Percentiles rank a stretch among this genome's conserved stretches.
Evolutionary conservation across 2,113 vertebrate species (phyloP).

Genomic region (Saguinus imperator): DNA sequence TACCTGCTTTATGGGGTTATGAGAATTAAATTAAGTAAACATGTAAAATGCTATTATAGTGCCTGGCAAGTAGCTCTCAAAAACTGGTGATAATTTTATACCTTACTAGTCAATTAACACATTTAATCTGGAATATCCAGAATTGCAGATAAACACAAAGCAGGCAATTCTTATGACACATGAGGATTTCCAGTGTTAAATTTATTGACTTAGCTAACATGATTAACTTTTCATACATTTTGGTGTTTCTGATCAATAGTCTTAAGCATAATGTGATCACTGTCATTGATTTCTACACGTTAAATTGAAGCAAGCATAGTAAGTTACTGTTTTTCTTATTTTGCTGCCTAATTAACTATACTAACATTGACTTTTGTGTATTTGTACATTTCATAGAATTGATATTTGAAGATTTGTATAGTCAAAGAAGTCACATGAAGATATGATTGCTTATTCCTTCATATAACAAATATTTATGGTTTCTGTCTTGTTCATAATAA

Average conservation of each 20-base stretch:
- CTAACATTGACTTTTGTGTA: neutral
- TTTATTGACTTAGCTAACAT: neutral
- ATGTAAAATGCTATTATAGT: neutral
- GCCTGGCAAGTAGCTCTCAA: neutral
- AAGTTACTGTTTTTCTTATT: conserved; percentile 1
- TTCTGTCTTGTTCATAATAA: neutral
- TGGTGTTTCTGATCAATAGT: neutral
- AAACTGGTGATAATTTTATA: neutral
- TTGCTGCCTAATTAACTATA: neutral
- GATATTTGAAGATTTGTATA: neutral
- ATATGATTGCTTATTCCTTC: neutral
- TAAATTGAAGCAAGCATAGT: neutral
- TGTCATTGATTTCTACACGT: neutral
- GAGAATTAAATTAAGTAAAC: conserved; percentile 12
- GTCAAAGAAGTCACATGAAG: conserved; percentile 27
- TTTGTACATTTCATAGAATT: neutral
- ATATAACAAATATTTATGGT: neutral
- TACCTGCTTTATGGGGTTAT: neutral
- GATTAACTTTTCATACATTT: neutral
- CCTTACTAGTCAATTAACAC: neutral
- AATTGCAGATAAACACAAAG: conserved; percentile 7
- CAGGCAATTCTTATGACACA: neutral
- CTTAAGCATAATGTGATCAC: neutral
- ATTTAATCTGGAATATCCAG: neutral
- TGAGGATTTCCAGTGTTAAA: neutral